Evolutionary conservation across 2,797 vertebrate species (phyloP).

Genomic region (Chlorospingus flavigularis): DNA sequence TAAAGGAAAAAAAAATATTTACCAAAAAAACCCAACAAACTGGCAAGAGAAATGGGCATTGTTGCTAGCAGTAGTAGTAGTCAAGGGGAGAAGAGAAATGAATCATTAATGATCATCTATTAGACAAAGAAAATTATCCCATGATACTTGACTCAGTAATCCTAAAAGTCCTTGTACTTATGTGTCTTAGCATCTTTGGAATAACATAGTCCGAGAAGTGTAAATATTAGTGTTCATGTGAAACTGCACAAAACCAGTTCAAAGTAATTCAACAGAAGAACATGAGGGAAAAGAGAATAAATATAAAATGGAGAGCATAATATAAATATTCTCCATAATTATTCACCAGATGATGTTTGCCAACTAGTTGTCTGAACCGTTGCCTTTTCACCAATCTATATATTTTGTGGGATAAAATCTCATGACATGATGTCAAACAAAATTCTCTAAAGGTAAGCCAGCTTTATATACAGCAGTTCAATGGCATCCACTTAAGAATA

Average conservation of each 20-base stretch:
- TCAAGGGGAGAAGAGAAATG: neutral
- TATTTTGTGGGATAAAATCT: neutral
- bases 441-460: neutral
- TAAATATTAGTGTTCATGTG: neutral
- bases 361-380: neutral
- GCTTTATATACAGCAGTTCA: neutral
- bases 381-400: neutral
- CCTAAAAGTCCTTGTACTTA: neutral
- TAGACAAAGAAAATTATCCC: neutral
- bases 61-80: neutral
- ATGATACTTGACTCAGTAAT: neutral
- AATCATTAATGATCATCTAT: neutral
- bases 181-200: neutral
- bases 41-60: neutral
- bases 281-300: neutral
- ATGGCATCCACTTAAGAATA: neutral
- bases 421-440: too few species aligned
- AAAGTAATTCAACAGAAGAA: neutral
- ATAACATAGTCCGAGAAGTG: neutral
- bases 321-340: neutral
- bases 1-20: neutral
- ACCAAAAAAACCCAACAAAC: fast-evolving
- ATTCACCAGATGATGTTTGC: neutral
- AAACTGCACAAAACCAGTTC: neutral
- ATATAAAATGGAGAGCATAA: neutral